These are phyloP conservation scores for Distichodus sexfasciatus DNA, from an alignment of 2,797 vertebrate genomes.

Conservation along the genomic window DNA sequence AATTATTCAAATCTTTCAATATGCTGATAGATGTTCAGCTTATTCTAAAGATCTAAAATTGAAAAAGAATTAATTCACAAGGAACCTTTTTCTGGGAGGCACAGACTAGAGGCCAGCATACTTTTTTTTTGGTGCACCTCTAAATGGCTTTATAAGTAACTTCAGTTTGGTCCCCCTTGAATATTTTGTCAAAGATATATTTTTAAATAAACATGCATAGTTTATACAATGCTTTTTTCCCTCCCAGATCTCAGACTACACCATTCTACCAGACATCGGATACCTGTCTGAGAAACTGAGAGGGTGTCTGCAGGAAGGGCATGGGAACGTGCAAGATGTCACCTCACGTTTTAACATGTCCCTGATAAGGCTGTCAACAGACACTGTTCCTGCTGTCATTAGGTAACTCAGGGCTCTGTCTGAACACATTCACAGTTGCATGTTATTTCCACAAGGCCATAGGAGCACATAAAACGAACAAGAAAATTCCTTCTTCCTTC, in stretches of 20 bases:
- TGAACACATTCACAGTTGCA: not conserved
- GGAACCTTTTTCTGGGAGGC: no score
- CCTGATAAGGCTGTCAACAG: conserved; percentile 84
- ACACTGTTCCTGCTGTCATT: conserved; percentile 86
- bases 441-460: not conserved
- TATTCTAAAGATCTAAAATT: no score
- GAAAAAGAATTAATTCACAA: no score
- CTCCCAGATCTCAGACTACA: conserved; percentile 92
- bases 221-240: conserved; percentile 5
- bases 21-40: no score
- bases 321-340: conserved; percentile 91
- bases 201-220: no score
- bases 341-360: conserved; percentile 90
- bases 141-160: no score
- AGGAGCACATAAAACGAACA: not conserved
- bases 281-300: conserved; percentile 84
- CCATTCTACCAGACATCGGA: conserved; percentile 86
- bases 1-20: no score
- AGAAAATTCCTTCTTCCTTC: conserved; percentile 1
- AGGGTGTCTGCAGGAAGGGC: conserved; percentile 91
- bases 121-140: no score
- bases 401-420: conserved; percentile 72
- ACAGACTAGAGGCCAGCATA: no score
- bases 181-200: no score
- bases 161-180: no score